These are phyloP conservation scores for Porites divaricata DNA, from an alignment of 92 coral and sea anemone species.

Conservation along the genomic window DNA sequence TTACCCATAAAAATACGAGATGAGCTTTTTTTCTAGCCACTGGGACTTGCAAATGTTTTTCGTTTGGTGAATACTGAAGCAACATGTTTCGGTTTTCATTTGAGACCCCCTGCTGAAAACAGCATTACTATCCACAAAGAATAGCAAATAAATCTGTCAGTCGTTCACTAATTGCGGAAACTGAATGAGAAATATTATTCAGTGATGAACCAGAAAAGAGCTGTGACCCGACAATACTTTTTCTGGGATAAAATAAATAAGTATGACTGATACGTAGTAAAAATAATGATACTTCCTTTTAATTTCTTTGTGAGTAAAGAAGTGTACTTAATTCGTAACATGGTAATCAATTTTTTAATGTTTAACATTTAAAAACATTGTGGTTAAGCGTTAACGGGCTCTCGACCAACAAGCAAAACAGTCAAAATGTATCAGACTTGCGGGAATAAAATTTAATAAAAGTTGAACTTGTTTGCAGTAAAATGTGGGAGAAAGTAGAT, in stretches of 20 bases:
- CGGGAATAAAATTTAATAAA: background rate
- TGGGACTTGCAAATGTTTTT: background rate
- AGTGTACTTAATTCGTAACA: background rate
- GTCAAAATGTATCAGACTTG: background rate
- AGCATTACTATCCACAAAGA: conserved; percentile 28
- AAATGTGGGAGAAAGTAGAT: background rate
- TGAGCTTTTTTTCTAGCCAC: background rate
- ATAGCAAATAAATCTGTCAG: conserved; percentile 14
- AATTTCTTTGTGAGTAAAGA: background rate
- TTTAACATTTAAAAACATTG: background rate
- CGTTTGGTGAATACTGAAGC: background rate
- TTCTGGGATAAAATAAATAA: background rate
- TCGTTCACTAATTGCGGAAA: background rate
- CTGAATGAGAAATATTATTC: conserved; percentile 13
- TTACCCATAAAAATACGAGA: background rate
- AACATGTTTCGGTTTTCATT: background rate
- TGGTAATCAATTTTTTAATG: background rate
- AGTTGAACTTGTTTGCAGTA: background rate
- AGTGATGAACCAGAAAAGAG: background rate
- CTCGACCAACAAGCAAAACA: background rate
- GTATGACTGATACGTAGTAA: background rate
- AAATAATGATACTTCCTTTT: background rate
- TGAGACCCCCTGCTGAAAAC: conserved; percentile 27
- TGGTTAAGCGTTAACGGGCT: background rate
- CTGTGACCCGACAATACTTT: background rate